phyloP scores from a whole-genome alignment of 2,888 invertebrate genomes.

The Yponomeuta sedellus region DNA sequence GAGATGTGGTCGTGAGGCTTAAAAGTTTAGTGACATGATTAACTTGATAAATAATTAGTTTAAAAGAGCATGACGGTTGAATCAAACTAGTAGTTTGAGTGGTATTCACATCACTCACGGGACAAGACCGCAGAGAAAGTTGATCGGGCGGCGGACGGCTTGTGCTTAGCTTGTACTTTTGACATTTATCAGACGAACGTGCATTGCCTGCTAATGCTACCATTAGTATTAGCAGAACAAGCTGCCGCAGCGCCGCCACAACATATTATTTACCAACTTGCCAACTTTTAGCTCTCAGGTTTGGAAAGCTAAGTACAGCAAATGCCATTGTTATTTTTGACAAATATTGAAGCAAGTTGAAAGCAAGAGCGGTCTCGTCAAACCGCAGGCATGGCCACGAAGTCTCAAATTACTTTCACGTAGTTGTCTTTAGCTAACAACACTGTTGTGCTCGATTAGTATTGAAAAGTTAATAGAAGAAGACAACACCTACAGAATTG shows the following conservation, averaged over 20 bases:
- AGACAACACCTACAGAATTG: slow-evolving; percentile 56
- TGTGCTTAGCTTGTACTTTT: slow-evolving; percentile 34
- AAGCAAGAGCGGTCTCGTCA: not conserved
- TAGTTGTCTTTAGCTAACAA: not conserved
- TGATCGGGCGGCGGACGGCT: slow-evolving; percentile 29
- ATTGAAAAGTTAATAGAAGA: not conserved
- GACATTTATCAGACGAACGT: slow-evolving; percentile 45
- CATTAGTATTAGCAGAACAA: slow-evolving; percentile 26
- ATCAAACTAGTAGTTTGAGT: not conserved
- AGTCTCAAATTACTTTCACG: not conserved
- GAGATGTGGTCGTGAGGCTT: not conserved
- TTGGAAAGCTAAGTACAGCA: slow-evolving; percentile 6
- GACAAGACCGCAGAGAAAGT: slow-evolving; percentile 53
- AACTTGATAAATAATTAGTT: not conserved
- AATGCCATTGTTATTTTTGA: not conserved
- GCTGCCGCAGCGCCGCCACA: not conserved
- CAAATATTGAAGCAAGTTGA: not conserved
- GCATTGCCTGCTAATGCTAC: slow-evolving; percentile 32
- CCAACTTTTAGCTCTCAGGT: not conserved
- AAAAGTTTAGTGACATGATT: not conserved
- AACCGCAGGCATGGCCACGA: slow-evolving; percentile 3
- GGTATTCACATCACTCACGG: slow-evolving; percentile 11
- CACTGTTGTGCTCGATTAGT: slow-evolving; percentile 17
- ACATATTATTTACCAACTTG: slow-evolving; percentile 8
- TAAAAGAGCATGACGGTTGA: not conserved